phyloP scores from a whole-genome alignment of 2,888 invertebrate genomes.

The Hypsopygia costalis region DNA sequence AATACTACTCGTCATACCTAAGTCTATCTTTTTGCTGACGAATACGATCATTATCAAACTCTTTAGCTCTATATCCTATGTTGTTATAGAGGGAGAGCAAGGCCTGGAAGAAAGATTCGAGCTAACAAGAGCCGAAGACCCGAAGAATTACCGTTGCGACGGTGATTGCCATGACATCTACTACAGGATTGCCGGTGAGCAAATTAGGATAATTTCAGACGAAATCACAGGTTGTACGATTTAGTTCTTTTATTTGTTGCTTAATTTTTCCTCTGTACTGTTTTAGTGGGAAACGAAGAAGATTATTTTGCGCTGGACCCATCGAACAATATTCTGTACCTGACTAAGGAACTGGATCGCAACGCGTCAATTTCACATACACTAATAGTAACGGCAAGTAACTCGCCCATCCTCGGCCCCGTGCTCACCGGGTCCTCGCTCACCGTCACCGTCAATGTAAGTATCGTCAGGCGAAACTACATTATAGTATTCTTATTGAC shows the following conservation, averaged over 20 bases:
- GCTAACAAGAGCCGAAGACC: constrained; percentile 59
- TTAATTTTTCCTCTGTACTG: too few relatives aligned
- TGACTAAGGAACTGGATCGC: constrained; percentile 63
- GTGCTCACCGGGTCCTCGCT: constrained; percentile 45
- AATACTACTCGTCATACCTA: neutral
- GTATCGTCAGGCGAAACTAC: constrained; percentile 20
- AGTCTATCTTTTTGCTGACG: too few relatives aligned
- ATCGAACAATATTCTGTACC: constrained; percentile 44
- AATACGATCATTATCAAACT: too few relatives aligned
- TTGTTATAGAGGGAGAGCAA: constrained; percentile 46
- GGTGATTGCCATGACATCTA: constrained; percentile 57
- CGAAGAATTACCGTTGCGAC: constrained; percentile 63
- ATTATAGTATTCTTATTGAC: too few relatives aligned
- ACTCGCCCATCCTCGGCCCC: constrained; percentile 37
- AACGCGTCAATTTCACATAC: constrained; percentile 47
- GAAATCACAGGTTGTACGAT: neutral
- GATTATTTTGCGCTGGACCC: constrained; percentile 55
- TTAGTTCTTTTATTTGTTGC: neutral
- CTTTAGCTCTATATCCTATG: neutral
- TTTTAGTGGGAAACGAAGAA: constrained; percentile 49
- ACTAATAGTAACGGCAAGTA: constrained; percentile 73
- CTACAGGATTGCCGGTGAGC: constrained; percentile 69
- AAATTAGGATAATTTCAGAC: neutral
- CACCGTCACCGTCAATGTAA: constrained; percentile 65
- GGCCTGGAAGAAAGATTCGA: constrained; percentile 49